Evolutionary conservation across 2,113 vertebrate species (phyloP).

Genomic region (Spea bombifrons): DNA sequence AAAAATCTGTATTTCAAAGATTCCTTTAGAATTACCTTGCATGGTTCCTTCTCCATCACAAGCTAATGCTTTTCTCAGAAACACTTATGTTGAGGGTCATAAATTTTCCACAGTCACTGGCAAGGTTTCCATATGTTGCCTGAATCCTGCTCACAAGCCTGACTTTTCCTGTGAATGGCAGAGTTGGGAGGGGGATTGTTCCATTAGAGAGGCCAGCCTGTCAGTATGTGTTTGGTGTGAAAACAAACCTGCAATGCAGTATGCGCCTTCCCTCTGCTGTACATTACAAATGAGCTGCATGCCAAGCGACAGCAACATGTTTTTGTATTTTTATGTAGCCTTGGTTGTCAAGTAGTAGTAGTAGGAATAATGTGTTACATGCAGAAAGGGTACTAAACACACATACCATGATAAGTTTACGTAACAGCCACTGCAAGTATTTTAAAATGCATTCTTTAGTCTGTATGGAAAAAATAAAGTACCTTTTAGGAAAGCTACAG

Average conservation of each 20-base stretch:
- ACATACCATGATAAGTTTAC: too few species aligned
- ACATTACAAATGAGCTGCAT: conserved; percentile 34
- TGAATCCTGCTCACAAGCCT: neutral
- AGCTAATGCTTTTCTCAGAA: neutral
- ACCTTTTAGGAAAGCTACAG: too few species aligned
- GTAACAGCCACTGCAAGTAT: too few species aligned
- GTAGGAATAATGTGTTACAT: too few species aligned
- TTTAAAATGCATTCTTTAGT: too few species aligned
- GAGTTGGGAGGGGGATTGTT: neutral
- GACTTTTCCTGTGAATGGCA: neutral
- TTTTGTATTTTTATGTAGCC: neutral
- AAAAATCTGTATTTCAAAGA: too few species aligned
- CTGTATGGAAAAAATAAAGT: too few species aligned
- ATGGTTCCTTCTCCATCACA: too few species aligned
- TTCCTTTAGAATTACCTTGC: too few species aligned
- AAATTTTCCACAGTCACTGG: neutral
- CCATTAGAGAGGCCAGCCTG: conserved; percentile 10
- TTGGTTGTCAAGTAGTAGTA: too few species aligned
- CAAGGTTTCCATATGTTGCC: neutral
- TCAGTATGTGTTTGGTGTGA: conserved; percentile 2
- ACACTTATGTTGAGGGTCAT: neutral
- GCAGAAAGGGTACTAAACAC: too few species aligned
- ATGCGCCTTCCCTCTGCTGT: neutral
- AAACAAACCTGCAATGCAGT: conserved; percentile 35
- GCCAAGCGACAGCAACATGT: conserved; percentile 17